Evolutionary conservation across 2,797 vertebrate species (phyloP), one percentile per base, ranked within the genome.

Genomic region (Hydrocynus forskahlii): DNA sequence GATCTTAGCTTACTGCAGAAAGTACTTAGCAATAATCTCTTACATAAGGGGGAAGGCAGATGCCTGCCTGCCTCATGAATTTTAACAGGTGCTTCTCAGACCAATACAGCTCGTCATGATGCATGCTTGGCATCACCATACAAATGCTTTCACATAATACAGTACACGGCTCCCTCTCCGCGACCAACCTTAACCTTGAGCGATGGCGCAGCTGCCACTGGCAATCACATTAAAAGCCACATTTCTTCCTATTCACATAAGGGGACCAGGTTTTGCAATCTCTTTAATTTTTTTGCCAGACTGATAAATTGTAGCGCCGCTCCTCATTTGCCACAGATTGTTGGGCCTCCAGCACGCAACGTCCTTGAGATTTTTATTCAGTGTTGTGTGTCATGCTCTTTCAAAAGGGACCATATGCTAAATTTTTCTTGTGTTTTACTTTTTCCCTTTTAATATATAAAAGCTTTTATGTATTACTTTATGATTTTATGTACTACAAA

Each of bases 161-260:
- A 64, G 14, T 78, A 25, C 63, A 72, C 14, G 63, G 13, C 43
- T 76, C 38, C 2, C 14, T 80, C 48, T 78, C 48, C 59, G 9
- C 81, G 71, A 84, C 84, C 81, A 87, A 82, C 85, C 84, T 88
- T 86, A 90, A 90, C 85, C 87, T 92, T 93, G 90, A 92, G 87
- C 88, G 90, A 89, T 89, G 85, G 86, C 79, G 66, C 21, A 75
- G 83, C 86, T 66, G 88, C 88, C 82, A 78, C 86, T 80, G 86
- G 90, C 89, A 91, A 91, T 93, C 90, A 91, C 86, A 92, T 88
- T 92, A 91, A 91, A 89, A 92, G 90, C 87, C 66, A 86, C 84
- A 87, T 89, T 88, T 85, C 90, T 88, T 91, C 85, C 86, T 87
- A 87, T 91, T 90, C 85, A 84, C 83, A 88, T 84, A 81, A 86